Evolutionary conservation across 2,797 vertebrate species (phyloP), one percentile per base, ranked within the genome.

Genomic region (Rhabdophis nuchalis): DNA sequence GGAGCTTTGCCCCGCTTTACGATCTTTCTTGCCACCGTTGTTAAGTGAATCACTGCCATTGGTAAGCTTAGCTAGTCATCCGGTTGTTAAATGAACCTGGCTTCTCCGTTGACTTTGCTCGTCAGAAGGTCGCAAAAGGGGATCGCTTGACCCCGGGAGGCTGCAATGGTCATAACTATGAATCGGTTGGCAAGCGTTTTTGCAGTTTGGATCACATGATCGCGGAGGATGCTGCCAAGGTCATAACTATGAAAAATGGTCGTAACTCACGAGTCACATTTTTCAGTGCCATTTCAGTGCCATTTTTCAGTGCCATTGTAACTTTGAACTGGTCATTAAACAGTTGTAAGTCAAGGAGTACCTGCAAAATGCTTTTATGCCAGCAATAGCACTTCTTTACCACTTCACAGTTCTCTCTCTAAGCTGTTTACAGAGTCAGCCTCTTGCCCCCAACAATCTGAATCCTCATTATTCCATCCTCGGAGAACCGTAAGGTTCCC

Each of bases 31-130:
- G 29, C 61, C 61, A 64, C 27, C 0, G 1, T 64, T n/a, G 29
- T n/a, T 64, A 13, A 64, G 60, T 64, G 60, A 64, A 64, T 64
- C 61, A 5, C 4, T 64, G 61, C 61, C n/a, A 29, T n/a, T 14
- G 0, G 1, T 5, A 64, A 64, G 1, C n/a, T 5, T n/a, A 64
- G 1, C n/a, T 14, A 64, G 4, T n/a, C 4, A n/a, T 29, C 12
- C 4, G 0, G 29, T n/a, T 64, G 29, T 64, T 64, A 64, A 64
- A 12, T n/a, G 61, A 64, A 64, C n/a, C 61, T n/a, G 12, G 27
- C 27, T n/a, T 64, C 29, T 14, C 61, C 61, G 27, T 61, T 27
- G 58, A 61, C 29, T n/a, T 64, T 64, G 12, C 29, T 64, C n/a
- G 61, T 2, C 61, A n/a, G 9, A n/a, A 64, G 29, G 27, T 5